Base-by-base conservation (phyloP, 2,888 invertebrate genomes). In the Polia nebulosa region DNA sequence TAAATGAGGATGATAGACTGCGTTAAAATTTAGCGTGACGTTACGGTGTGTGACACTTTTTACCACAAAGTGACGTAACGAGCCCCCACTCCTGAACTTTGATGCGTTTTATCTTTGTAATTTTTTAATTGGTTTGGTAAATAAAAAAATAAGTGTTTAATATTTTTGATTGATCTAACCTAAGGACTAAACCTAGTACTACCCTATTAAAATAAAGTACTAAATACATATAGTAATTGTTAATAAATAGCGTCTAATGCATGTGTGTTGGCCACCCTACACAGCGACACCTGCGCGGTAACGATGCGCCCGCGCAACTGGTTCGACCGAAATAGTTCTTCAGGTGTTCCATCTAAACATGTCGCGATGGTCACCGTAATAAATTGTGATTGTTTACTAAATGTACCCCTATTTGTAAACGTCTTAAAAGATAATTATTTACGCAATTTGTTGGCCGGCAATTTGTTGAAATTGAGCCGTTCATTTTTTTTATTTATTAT, bases 251-350 rank as follows among this genome's bases (percentile, higher is more conserved):
- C 53, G 36, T 74, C 80, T 80, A 77, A 80, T 74, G 74, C 53
- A 9, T 36, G 49, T 55, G 61, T 72, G 66, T 52, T 78, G 67
- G 67, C 63, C 53, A 79, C 76, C 67, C 67, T 74, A 71, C 60
- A 58, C 66, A 68, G 47, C 29, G 51, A 60, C 88, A 88, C 86
- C 86, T 88, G 89, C 86, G 53, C 76, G 34, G 67, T 80, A 80
- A 83, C 80, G 82, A 84, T 79, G 77, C 74, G 77, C 72, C 32
- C 47, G 76, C 57, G 80, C 73, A 82, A 83, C 83, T 84, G 84
- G 87, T 88, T 87, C 76, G 85, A 88, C 87, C 83, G 85, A 89
- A 90, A 90, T 89, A 88, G 89, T 86, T 78, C 81, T 65, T 86
- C 90, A 90, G 89, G 88, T 90, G 90, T 84, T 74, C 72, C 73